Conservation (phyloP, 2,888 invertebrate genomes). For the Hedya salicella region DNA sequence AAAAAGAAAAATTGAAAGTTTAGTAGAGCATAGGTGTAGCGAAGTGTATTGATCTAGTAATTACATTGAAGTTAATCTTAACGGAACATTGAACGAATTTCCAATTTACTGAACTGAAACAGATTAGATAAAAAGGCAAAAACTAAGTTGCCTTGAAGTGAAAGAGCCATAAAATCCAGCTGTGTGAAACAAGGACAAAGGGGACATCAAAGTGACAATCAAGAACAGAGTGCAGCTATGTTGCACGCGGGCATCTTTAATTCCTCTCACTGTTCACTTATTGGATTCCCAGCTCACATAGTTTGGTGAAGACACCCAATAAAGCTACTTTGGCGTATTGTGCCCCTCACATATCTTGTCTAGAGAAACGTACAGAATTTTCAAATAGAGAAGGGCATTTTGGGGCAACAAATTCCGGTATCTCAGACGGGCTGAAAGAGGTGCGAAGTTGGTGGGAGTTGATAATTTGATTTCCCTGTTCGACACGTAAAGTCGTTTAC, state of each 20-base stretch:
- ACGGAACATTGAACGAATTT: slow-evolving; percentile 13
- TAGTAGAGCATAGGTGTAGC: neutral
- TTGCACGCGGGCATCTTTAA: slow-evolving; percentile 66
- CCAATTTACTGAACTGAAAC: slow-evolving; percentile 18
- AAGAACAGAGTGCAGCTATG: slow-evolving; percentile 63
- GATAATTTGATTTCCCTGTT: slow-evolving; percentile 83
- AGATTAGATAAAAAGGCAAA: slow-evolving; percentile 32
- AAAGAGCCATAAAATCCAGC: slow-evolving; percentile 35
- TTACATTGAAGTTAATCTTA: slow-evolving; percentile 10
- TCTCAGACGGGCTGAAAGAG: slow-evolving; percentile 69
- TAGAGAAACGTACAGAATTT: slow-evolving; percentile 75
- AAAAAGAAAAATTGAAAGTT: too few relatives aligned
- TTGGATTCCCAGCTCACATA: slow-evolving; percentile 78
- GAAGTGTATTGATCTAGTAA: neutral
- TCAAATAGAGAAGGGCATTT: slow-evolving; percentile 71
- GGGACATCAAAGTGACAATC: slow-evolving; percentile 61
- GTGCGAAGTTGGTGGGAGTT: slow-evolving; percentile 79
- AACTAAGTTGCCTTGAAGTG: slow-evolving; percentile 23
- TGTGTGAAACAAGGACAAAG: slow-evolving; percentile 44
- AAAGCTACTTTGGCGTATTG: slow-evolving; percentile 76
- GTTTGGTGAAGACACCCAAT: slow-evolving; percentile 78
- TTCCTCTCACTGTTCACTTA: slow-evolving; percentile 77
- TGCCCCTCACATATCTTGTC: slow-evolving; percentile 74
- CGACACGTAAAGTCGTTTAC: slow-evolving; percentile 83
- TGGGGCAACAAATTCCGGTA: slow-evolving; percentile 70